Base-by-base conservation (phyloP, 2,797 vertebrate species). In the Pangasius djambal region DNA sequence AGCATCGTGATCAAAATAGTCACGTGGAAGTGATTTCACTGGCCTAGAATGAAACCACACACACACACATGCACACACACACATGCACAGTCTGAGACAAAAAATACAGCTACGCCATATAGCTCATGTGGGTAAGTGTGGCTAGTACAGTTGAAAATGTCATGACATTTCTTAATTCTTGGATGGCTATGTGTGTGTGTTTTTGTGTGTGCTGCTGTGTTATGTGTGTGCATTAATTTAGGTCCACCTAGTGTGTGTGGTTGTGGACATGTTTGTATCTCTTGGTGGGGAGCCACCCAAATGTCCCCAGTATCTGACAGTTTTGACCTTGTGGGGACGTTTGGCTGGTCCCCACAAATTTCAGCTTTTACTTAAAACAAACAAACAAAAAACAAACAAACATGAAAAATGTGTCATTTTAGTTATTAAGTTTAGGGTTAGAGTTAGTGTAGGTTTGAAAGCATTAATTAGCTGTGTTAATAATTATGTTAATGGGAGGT, bases 1-100 rank as follows among this genome's bases (percentile, higher is more conserved):
- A 31, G 72, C 55, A 44, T 74, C 25, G 5, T 20, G 13, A 67
- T 83, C 25, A 4, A 59, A 40, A 25, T 63, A 48, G 44, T 91
- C 90, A 85, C 85, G 86, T 28, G 87, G 88, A 65, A 86, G 69
- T 22, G 84, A 88, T 65, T 8, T 81, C 48, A 85, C 81, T 5
- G 84, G 88, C 48, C 89, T 87, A 52, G 1, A 85, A 75, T 0
- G n/a, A 28, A 6, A 61, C 40, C 40, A 40, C 28, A 89, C 34
- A 8, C 52, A 69, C 18, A 44, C 34, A 44, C 48, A 69, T 20
- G 88, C 34, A 8, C 52, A 59, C 18, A 44, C 34, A 44, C 48
- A 69, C 7, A 77, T 6, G 50, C 77, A 57, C 8, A 79, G 4
- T 22, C 74, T 7, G 0, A 75, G 59, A 37, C 25, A 0, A 48